Evolutionary conservation across 2,888 invertebrate genomes (phyloP).

Genomic region (Pelosia muscerda): DNA sequence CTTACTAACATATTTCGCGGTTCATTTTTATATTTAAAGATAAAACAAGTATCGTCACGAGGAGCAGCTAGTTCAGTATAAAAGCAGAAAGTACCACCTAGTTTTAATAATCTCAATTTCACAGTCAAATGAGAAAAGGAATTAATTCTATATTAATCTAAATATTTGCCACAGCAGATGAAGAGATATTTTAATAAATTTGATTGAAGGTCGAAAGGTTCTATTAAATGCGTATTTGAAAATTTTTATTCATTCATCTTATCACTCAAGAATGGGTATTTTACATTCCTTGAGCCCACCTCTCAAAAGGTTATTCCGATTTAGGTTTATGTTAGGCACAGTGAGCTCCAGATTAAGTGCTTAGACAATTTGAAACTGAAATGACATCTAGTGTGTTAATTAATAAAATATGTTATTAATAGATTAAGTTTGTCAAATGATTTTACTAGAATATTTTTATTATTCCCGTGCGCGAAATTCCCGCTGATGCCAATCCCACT

Average conservation of each 20-base stretch:
- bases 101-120: slow-evolving; percentile 13
- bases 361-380: no score
- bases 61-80: background rate
- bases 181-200: slow-evolving; percentile 9
- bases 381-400: no score
- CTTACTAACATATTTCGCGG: no score
- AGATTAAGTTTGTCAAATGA: no score
- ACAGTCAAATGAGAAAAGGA: slow-evolving; percentile 10
- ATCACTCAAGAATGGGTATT: background rate
- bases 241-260: background rate
- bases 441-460: background rate
- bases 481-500: no score
- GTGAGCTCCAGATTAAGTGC: no score
- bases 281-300: background rate
- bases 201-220: slow-evolving; percentile 14
- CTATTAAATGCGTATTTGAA: slow-evolving; percentile 13
- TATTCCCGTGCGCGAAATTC: no score
- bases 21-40: background rate
- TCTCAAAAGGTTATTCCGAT: background rate
- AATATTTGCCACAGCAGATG: slow-evolving; percentile 15
- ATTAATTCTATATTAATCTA: slow-evolving; percentile 12
- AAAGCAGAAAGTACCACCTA: background rate
- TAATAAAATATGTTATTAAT: no score
- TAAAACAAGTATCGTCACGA: background rate
- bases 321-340: no score